Evolutionary conservation across 2,113 vertebrate genomes (phyloP), one percentile per base, ranked within the genome.

Genomic region (Phyllostomus hastatus): DNA sequence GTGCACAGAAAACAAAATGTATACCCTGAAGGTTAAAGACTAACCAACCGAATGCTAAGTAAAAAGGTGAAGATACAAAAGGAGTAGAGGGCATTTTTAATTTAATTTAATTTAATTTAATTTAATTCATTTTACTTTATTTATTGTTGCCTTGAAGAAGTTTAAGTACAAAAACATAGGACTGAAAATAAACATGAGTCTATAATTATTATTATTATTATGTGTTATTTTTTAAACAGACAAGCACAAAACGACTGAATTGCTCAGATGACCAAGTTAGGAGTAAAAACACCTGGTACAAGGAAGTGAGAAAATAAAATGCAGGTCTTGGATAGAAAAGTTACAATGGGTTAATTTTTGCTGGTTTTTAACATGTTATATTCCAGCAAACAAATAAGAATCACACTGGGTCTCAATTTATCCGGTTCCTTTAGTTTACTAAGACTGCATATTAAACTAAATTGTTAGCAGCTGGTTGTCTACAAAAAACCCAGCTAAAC

Each of bases 401-500:
- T 76, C 28, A 0, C 83, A 41, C 76, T 50, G 24, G 59, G 75
- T 67, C 90, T 92, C 11, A 2, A 69, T 94, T 95, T 69, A 79
- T 84, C 90, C 88, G 75, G 91, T 81, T 94, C 89, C 66, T 81
- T 95, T 88, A 94, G 84, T 95, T 94, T 93, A 91, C 66, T 87
- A 95, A 95, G 90, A 89, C 67, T 95, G 76, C 83, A 88, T 90
- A 85, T 93, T 96, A 97, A 98, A 90, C 64, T 43, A 90, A 96
- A 97, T 97, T 92, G 94, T 90, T 93, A 95, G 84, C 94, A 97
- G 92, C 94, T 97, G 96, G 52, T 61, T 92, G 52, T 52, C 88
- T 93, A 95, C 66, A 35, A 88, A 96, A 96, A 96, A 57, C 59
- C 64, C 57, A 93, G 79, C 50, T 83, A n/a, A 96, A 83, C 66